Evolutionary conservation across 2,888 invertebrate species (phyloP), one percentile per base, ranked within the genome.

Genomic region (Aporophyla lueneburgensis): DNA sequence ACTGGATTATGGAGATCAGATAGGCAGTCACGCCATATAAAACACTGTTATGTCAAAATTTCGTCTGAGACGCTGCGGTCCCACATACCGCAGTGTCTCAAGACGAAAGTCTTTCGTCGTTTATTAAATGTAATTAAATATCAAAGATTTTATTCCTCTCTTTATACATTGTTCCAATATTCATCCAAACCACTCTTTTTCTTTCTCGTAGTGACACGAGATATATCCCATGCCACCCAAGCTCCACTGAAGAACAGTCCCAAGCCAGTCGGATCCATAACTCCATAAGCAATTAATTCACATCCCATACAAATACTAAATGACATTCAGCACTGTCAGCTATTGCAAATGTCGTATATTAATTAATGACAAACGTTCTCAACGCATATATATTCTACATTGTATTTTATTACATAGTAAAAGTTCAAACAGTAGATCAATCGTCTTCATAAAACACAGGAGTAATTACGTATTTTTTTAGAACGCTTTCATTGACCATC

Each of bases 341-440:
- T 72, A 78, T 78, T 72, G 69, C 71, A 77, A 81, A 73, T 73
- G 62, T 80, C 73, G 68, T 84, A 65, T 74, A 84, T 63, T 81
- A 71, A 85, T 77, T 76, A 74, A 86, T 76, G 80, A 71, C 65
- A 58, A 76, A 65, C 74, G 67, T 78, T 84, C 72, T 73, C 59
- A 79, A 75, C 40, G 27, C 56, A 67, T 70, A 72, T 61, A 74
- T 78, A 3, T 33, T 70, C 53, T 75, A 68, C 63, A 71, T 67
- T 78, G 72, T 78, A 84, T 73, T 83, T 75, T 78, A 73, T 68
- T 82, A 71, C 71, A 14, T 21, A 62, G 71, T 53, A 40, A n/a
- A 62, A 51, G 1, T 54, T 51, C 0, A 40, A 59, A 62, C 85
- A 85, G 82, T 66, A 81, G 5, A 49, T 24, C 76, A 71, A 61